Conservation (phyloP, 2,113 vertebrate genomes). For the Salvelinus fontinalis region DNA sequence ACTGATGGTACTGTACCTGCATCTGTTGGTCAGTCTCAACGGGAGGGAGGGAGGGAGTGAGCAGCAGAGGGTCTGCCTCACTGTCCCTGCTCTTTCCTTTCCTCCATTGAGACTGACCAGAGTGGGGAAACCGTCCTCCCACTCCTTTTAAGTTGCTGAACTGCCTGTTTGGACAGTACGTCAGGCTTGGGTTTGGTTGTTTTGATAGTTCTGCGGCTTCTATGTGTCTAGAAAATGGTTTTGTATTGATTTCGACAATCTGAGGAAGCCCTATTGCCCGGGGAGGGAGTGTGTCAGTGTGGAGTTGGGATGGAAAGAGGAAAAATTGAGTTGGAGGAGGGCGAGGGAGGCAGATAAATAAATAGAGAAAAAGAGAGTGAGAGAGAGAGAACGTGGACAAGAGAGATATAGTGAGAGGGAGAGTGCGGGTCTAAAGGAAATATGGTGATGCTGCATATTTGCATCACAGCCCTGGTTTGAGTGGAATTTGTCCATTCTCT, state of each 20-base stretch:
- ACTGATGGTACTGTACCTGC: too few relatives aligned
- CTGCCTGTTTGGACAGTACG: constrained; percentile 4
- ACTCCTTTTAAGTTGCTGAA: too few relatives aligned
- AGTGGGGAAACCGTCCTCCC: too few relatives aligned
- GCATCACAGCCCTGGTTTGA: background rate
- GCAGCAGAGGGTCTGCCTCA: too few relatives aligned
- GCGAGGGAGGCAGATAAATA: background rate
- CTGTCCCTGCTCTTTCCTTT: too few relatives aligned
- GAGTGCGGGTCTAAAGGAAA: background rate
- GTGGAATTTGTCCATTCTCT: constrained; percentile 16
- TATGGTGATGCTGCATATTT: background rate
- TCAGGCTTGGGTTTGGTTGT: constrained; percentile 18
- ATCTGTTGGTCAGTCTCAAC: too few relatives aligned
- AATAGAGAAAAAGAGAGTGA: background rate
- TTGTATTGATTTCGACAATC: constrained; percentile 27
- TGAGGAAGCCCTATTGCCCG: background rate
- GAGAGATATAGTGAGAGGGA: too few relatives aligned
- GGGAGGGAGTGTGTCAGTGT: background rate
- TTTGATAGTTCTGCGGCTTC: constrained; percentile 29
- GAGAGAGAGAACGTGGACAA: too few relatives aligned
- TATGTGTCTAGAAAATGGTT: constrained; percentile 11
- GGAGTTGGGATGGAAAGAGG: background rate
- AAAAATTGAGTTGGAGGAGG: background rate
- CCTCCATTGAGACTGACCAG: too few relatives aligned
- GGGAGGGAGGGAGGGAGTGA: too few relatives aligned